Evolutionary conservation across 2,888 invertebrate genomes (phyloP).

Genomic region (Anoncus sp.): DNA sequence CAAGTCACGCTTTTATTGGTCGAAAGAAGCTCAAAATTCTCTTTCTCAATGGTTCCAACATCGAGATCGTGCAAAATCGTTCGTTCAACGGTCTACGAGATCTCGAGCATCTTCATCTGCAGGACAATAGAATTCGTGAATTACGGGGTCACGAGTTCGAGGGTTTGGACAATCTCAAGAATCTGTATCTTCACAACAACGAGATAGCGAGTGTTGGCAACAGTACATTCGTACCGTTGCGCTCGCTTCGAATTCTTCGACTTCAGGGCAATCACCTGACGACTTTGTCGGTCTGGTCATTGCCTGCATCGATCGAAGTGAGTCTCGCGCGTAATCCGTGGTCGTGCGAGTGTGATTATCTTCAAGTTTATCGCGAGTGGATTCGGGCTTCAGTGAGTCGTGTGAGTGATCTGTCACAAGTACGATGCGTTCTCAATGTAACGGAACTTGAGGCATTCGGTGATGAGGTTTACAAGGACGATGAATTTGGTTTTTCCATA

Average conservation of each 20-base stretch:
- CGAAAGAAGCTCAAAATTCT: constrained; percentile 90
- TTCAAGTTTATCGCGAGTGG: constrained; percentile 91
- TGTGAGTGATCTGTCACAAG: constrained; percentile 87
- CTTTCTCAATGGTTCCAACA: constrained; percentile 91
- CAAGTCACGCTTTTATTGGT: constrained; percentile 94
- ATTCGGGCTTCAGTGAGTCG: constrained; percentile 87
- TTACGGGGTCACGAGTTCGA: constrained; percentile 93
- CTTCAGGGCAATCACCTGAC: constrained; percentile 90
- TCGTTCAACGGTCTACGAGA: constrained; percentile 94
- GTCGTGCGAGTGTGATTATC: constrained; percentile 93
- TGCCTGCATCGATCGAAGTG: constrained; percentile 87
- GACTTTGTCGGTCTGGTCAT: constrained; percentile 89
- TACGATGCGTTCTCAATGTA: constrained; percentile 89
- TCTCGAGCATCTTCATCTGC: constrained; percentile 90
- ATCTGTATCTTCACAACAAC: constrained; percentile 91
- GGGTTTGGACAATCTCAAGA: constrained; percentile 89
- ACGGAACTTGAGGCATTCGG: constrained; percentile 85
- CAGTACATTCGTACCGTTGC: constrained; percentile 88
- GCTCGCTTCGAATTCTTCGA: constrained; percentile 87
- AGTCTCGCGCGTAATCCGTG: constrained; percentile 90
- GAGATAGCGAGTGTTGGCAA: constrained; percentile 89
- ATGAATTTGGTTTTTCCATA: constrained; percentile 85
- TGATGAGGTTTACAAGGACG: constrained; percentile 85
- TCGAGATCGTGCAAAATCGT: constrained; percentile 91
- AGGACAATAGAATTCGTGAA: constrained; percentile 89